Percentiles rank a stretch among this genome's conserved stretches.
Evolutionary conservation across 2,797 vertebrate genomes (phyloP).

Genomic region (Muscicapa striata): DNA sequence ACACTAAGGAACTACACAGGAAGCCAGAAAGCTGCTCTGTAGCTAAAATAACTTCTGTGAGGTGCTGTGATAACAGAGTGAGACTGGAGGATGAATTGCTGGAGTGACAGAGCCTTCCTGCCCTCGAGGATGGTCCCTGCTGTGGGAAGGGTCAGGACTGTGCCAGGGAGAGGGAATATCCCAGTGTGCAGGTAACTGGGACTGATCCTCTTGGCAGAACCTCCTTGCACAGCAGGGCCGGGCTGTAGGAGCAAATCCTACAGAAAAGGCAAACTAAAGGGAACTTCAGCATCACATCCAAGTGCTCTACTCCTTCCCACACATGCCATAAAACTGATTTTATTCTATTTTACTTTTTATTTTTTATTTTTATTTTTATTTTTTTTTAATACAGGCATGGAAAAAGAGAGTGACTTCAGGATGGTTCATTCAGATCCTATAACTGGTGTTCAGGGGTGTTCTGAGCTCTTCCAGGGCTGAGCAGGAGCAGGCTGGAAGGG

Average conservation of each 20-base stretch:
- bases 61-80: not conserved
- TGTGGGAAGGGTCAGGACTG: not conserved
- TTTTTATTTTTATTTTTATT: not conserved
- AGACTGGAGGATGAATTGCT: not conserved
- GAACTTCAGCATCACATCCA: not conserved
- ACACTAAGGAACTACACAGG: conserved; percentile 20
- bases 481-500: not conserved
- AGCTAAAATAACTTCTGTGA: conserved; percentile 48
- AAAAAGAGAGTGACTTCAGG: not conserved
- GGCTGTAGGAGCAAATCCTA: not conserved
- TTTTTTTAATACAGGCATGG: not conserved
- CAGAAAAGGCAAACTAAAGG: not conserved
- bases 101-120: not conserved
- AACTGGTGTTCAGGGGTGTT: not conserved
- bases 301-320: not conserved
- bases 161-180: not conserved
- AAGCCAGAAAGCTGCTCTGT: conserved; percentile 35
- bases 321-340: too few relatives aligned
- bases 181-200: fast-evolving
- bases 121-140: not conserved
- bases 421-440: not conserved
- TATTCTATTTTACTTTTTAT: too few relatives aligned
- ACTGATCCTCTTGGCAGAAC: not conserved
- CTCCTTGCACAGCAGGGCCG: not conserved
- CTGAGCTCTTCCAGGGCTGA: not conserved